Evolutionary conservation across 2,113 vertebrate genomes (phyloP).

Genomic region (Melanerpes aurifrons): DNA sequence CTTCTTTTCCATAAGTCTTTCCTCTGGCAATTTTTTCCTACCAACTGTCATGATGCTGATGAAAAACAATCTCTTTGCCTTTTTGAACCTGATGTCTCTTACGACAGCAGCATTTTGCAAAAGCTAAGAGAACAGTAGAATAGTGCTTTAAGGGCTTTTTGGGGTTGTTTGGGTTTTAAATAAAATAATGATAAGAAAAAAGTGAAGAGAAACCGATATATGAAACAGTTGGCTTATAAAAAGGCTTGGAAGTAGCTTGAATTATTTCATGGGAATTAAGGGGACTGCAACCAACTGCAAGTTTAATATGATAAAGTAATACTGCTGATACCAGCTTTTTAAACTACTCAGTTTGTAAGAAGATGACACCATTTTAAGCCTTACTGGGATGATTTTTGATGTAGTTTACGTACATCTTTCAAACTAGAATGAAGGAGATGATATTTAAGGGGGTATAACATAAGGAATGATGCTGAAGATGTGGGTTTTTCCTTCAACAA

Average conservation of each 20-base stretch:
- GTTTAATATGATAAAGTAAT: conserved; percentile 57
- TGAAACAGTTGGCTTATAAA: conserved; percentile 55
- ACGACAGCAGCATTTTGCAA: background rate
- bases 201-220: conserved; percentile 32
- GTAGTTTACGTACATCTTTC: background rate
- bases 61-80: conserved; percentile 57
- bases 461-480: background rate
- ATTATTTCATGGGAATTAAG: conserved; percentile 75
- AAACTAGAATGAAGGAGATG: background rate
- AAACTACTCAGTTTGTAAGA: conserved; percentile 39
- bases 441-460: background rate
- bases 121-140: conserved; percentile 8
- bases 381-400: background rate
- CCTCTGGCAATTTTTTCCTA: background rate
- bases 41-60: conserved; percentile 5
- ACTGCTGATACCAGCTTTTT: conserved; percentile 60
- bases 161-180: background rate
- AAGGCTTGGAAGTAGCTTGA: conserved; percentile 63
- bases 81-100: conserved; percentile 45
- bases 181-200: background rate
- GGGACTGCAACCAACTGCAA: conserved; percentile 63
- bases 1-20: conserved; percentile 33
- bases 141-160: background rate
- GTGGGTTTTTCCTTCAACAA: background rate
- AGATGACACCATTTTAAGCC: conserved; percentile 38